Evolutionary conservation across 2,888 invertebrate genomes (phyloP).

Genomic region (Aphidoletes aphidimyza): DNA sequence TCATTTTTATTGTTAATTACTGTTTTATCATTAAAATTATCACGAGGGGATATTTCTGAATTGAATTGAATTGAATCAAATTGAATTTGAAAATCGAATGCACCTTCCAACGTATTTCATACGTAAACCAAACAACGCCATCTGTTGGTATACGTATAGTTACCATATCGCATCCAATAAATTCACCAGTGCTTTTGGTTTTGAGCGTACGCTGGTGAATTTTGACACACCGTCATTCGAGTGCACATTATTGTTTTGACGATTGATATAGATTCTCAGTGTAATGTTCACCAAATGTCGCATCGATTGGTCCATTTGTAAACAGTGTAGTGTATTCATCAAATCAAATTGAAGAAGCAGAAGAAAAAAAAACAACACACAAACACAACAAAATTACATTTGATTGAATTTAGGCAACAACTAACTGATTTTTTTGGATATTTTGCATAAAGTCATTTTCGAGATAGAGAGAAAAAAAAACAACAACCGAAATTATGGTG

Average conservation of each 20-base stretch:
- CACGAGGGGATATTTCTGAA: too few species aligned
- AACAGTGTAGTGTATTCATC: not conserved
- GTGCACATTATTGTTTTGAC: slow-evolving; percentile 30
- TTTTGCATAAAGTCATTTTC: not conserved
- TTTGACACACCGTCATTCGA: slow-evolving; percentile 42
- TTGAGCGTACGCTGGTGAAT: slow-evolving; percentile 43
- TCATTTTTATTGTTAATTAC: too few species aligned
- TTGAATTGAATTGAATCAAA: too few species aligned
- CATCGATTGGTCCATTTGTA: not conserved
- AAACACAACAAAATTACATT: too few species aligned
- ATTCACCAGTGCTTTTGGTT: not conserved
- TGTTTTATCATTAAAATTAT: too few species aligned
- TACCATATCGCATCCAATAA: slow-evolving; percentile 50
- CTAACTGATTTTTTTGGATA: too few species aligned
- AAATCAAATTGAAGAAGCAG: too few species aligned
- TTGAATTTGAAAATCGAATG: not conserved
- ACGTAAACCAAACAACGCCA: not conserved
- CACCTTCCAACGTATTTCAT: not conserved
- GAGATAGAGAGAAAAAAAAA: not conserved
- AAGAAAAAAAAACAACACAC: too few species aligned
- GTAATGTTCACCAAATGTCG: not conserved
- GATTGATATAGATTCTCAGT: not conserved
- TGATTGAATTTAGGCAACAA: too few species aligned
- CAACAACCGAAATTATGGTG: not conserved
- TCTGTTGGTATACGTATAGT: not conserved